Base-by-base conservation (phyloP, 2,797 vertebrate species). In the Trichosurus vulpecula region DNA sequence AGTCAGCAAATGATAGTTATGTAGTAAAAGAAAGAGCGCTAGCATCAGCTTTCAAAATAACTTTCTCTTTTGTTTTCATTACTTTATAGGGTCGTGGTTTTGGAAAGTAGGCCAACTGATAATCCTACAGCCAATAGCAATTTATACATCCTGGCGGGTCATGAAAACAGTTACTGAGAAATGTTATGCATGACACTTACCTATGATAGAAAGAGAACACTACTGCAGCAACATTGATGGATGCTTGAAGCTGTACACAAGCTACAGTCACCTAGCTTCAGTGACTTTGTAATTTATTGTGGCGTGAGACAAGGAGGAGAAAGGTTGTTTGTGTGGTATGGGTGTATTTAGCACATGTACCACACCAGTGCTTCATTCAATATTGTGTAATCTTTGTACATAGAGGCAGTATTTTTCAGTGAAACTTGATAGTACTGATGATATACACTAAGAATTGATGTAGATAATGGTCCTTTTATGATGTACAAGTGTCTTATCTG, bases 81-180 rank as follows among this genome's bases (percentile, higher is more conserved):
- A 1, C 95, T 91, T 98, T 97, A 56, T 97, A 99, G 99, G 98
- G 99, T 99, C 25, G 99, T 99, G 98, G 99, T 99, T 98, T 98
- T 99, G 99, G 99, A 99, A 98, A 99, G 99, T 96, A 98, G 99
- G 96, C 99, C 99, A 0, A 99, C 99, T 0, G 99, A 99, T 98
- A 99, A 99, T 99, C 99, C 99, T 0, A 99, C 99, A 91, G 99
- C 99, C 98, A 99, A 99, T 98, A 99, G 99, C 99, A 99, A 99
- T 98, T 98, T 99, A 92, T 99, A 99, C 97, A 99, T 99, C 99
- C 99, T 99, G 97, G 99, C 99, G 53, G 99, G 99, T 96, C 99
- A 99, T 0, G 99, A 99, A 98, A 99, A 99, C 99, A 99, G 99
- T 98, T 99, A 99, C 99, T 99, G 99, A 99, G 95, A 95, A 56